These are phyloP conservation scores for Netelia inedita DNA, from an alignment of 2,888 invertebrate species.

Conservation along the genomic window DNA sequence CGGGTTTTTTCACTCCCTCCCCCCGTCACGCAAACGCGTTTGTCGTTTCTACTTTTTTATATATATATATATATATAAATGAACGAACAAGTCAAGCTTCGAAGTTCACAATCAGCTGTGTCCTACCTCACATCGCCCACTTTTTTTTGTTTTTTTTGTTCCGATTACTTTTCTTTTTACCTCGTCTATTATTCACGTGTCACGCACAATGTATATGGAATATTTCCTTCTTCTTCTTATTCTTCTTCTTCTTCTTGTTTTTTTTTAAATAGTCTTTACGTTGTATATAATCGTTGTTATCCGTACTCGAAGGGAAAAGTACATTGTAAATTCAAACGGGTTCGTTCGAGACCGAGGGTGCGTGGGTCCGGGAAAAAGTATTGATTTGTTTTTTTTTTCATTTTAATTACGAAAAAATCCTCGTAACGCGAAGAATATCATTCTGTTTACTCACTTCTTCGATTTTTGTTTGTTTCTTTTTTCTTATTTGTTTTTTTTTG, in stretches of 20 bases:
- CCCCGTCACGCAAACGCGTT: conserved; percentile 6
- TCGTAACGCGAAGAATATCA: no score
- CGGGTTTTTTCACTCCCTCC: neutral
- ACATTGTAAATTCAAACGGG: conserved; percentile 31
- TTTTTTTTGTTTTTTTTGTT: conserved; percentile 25
- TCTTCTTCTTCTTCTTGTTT: conserved; percentile 28
- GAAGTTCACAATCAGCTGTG: conserved; percentile 49
- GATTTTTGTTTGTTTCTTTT: neutral
- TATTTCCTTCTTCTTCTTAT: conserved; percentile 11
- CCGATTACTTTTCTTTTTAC: neutral
- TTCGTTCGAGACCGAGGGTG: conserved; percentile 35
- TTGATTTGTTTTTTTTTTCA: neutral
- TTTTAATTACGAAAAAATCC: neutral
- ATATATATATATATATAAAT: conserved; percentile 13
- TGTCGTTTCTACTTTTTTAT: conserved; percentile 6
- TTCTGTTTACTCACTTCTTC: no score
- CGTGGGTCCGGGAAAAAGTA: conserved; percentile 35
- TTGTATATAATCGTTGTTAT: conserved; percentile 68
- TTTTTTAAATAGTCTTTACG: conserved; percentile 52
- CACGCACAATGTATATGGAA: conserved; percentile 59
- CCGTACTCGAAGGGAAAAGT: conserved; percentile 38
- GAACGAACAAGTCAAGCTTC: conserved; percentile 30
- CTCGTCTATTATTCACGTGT: conserved; percentile 47
- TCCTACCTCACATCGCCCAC: conserved; percentile 54
- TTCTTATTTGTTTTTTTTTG: neutral